Base-by-base conservation (phyloP, 2,888 invertebrate species). In the Copidosoma aretas region DNA sequence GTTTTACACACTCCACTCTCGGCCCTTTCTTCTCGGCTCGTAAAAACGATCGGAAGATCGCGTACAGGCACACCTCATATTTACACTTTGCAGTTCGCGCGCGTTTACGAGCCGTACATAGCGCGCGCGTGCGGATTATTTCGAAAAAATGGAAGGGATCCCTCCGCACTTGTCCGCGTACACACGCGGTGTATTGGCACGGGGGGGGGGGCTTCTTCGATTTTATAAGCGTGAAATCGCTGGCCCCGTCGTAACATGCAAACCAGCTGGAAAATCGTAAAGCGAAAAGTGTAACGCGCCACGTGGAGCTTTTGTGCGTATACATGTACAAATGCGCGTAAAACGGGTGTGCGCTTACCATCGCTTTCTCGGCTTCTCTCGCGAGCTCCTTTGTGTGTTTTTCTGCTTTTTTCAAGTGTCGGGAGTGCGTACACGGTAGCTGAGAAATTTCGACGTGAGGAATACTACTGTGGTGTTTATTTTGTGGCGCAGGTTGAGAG, bases 71-170 rank as follows among this genome's bases (percentile, higher is more conserved):
- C 65, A 74, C 75, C 74, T n/a, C 80, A 81, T 81, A 80, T 77
- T 80, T 79, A 76, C 76, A 76, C 78, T 81, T 76, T n/a, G n/a
- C n/a, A n/a, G n/a, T n/a, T n/a, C n/a, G 75, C 77, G 77, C 78
- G 74, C 73, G 71, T 78, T 79, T 78, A 79, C 78, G 73, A 76
- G 32, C 32, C 32, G 8, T n/a, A n/a, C n/a, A n/a, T n/a, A n/a
- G n/a, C n/a, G n/a, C n/a, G n/a, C n/a, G 32, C 32, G 43, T 3
- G 43, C 43, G 12, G 73, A 80, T 79, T 80, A 80, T 81, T 81
- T 79, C 12, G 78, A 77, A 77, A 80, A 80, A 80, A 81, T 79
- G 79, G 72, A 80, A 80, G 32, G 32, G 32, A 8, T 32, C 79
- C 76, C 77, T 74, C 78, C 75, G 74, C 65, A 71, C n/a, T n/a